These are phyloP conservation scores for Nymphalis io DNA, from an alignment of 1,140 invertebrate species.

Conservation along the genomic window DNA sequence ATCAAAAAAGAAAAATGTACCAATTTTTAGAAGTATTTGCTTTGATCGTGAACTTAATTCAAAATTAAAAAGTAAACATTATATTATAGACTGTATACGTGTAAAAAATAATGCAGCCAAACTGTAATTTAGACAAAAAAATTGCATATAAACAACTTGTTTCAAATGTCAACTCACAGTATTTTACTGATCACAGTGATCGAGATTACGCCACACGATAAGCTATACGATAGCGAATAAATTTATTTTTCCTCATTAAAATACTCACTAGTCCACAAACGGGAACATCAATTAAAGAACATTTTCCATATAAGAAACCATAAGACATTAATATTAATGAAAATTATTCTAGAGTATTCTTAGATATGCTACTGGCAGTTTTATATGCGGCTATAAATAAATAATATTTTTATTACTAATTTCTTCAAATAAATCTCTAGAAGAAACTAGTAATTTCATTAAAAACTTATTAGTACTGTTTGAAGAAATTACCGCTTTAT, in stretches of 20 bases:
- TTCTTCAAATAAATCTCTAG: too few relatives aligned
- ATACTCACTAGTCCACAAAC: slow-evolving; percentile 13
- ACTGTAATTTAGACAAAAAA: background rate
- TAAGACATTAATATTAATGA: slow-evolving; percentile 24
- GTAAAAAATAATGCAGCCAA: background rate
- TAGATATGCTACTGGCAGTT: background rate
- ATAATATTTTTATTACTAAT: too few relatives aligned
- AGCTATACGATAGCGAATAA: slow-evolving; percentile 3
- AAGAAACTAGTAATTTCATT: too few relatives aligned
- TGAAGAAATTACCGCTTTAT: too few relatives aligned
- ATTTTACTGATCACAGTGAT: slow-evolving; percentile 10
- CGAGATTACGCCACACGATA: slow-evolving; percentile 13
- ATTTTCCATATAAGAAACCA: slow-evolving; percentile 24
- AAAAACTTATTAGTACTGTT: too few relatives aligned
- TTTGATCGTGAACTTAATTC: too few relatives aligned
- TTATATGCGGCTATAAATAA: too few relatives aligned
- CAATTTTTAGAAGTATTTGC: too few relatives aligned
- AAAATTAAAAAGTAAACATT: too few relatives aligned
- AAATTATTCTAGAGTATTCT: slow-evolving; percentile 8
- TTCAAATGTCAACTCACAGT: slow-evolving; percentile 3
- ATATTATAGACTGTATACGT: background rate
- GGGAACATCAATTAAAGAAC: slow-evolving; percentile 24
- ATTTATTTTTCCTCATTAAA: slow-evolving; percentile 17
- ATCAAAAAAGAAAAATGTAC: too few relatives aligned
- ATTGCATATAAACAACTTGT: background rate